These are phyloP conservation scores for Gallirallus australis DNA, from an alignment of 2,797 vertebrate species.

Conservation along the genomic window DNA sequence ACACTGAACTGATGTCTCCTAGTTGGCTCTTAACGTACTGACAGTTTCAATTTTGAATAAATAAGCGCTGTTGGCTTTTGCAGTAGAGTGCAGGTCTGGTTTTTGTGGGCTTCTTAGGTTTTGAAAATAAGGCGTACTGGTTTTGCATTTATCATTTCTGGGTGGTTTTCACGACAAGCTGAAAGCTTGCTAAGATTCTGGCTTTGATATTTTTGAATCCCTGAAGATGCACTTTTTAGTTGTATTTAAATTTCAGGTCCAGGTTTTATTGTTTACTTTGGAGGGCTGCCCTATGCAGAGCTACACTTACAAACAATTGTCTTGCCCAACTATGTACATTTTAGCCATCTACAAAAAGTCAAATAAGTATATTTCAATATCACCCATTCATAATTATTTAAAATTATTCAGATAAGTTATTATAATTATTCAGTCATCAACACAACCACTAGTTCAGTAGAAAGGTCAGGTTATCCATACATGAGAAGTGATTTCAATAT, in stretches of 20 bases:
- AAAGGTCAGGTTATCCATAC: background rate
- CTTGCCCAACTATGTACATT: background rate
- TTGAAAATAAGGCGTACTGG: background rate
- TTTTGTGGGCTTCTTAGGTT: background rate
- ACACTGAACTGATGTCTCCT: background rate
- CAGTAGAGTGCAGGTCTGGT: background rate
- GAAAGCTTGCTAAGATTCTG: background rate
- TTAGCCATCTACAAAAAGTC: background rate
- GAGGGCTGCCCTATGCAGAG: background rate
- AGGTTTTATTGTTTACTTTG: background rate
- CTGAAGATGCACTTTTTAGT: background rate
- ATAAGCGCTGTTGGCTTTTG: background rate
- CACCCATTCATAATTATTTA: background rate
- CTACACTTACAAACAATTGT: background rate
- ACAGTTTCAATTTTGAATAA: constrained; percentile 32
- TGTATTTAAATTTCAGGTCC: background rate
- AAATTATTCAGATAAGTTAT: background rate
- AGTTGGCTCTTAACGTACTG: background rate
- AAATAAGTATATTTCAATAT: background rate
- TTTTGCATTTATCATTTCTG: background rate
- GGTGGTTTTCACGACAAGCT: background rate
- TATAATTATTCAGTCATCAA: background rate
- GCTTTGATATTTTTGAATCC: background rate
- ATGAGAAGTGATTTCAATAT: background rate
- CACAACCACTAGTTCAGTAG: background rate